Conservation (phyloP, 2,888 invertebrate genomes). For the Omphaloscelis lunosa region DNA sequence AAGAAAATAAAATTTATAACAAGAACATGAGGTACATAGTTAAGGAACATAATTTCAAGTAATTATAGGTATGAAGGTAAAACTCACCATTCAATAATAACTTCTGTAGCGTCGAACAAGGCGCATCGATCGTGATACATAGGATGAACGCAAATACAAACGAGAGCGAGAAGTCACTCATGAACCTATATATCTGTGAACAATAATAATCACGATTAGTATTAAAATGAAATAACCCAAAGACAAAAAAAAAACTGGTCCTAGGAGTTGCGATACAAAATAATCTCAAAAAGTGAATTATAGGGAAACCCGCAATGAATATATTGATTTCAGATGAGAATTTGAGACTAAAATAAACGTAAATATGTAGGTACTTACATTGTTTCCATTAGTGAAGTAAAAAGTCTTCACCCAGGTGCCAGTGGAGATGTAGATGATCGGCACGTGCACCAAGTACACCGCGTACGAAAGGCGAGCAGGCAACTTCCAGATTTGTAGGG, state of each 20-base stretch:
- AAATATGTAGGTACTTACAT: slow-evolving; percentile 73
- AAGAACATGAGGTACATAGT: neutral
- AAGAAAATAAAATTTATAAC: neutral
- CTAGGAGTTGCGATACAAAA: neutral
- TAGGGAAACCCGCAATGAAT: neutral
- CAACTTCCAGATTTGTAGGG: slow-evolving; percentile 87
- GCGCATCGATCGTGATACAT: slow-evolving; percentile 79
- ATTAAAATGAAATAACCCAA: neutral
- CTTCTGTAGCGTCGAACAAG: slow-evolving; percentile 81
- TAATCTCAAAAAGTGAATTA: neutral
- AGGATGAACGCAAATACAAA: slow-evolving; percentile 75
- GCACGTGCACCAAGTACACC: slow-evolving; percentile 88
- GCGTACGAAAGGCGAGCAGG: slow-evolving; percentile 89
- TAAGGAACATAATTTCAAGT: neutral
- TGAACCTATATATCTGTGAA: slow-evolving; percentile 77
- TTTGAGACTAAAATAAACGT: neutral
- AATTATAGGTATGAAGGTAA: neutral
- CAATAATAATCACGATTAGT: neutral
- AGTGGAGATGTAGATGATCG: slow-evolving; percentile 77
- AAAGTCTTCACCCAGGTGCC: slow-evolving; percentile 77
- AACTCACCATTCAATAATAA: slow-evolving; percentile 75
- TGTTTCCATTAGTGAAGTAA: slow-evolving; percentile 75
- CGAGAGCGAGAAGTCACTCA: slow-evolving; percentile 72
- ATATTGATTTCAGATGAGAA: neutral
- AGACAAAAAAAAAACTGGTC: neutral